A percentile compares a stretch with the other conserved stretches of the same genome.
These are phyloP conservation scores for Epistrophella euchroma DNA, from an alignment of 2,888 invertebrate species.

Conservation along the genomic window DNA sequence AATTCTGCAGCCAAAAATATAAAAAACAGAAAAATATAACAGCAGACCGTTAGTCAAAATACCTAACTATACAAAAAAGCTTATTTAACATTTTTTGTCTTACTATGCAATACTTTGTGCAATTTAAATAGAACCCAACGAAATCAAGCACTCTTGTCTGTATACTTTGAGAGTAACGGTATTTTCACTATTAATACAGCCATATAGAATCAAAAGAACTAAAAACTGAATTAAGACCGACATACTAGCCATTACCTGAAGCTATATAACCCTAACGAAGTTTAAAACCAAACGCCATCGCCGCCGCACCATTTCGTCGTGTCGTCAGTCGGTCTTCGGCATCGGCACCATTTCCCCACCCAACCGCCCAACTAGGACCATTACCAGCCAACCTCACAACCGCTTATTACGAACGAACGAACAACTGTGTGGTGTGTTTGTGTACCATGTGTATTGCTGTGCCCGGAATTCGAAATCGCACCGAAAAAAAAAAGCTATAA, in stretches of 20 bases:
- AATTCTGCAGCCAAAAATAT: constrained; percentile 2
- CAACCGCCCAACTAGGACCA: constrained; percentile 24
- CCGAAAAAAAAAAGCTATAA: constrained; percentile 29
- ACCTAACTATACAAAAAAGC: background rate
- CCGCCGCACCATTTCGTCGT: background rate
- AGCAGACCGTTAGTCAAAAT: constrained; percentile 32
- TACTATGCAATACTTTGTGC: constrained; percentile 34
- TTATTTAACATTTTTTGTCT: constrained; percentile 42
- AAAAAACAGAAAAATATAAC: background rate
- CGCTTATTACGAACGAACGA: constrained; percentile 54
- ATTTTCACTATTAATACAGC: constrained; percentile 3
- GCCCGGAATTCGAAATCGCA: constrained; percentile 61
- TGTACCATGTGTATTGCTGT: constrained; percentile 31
- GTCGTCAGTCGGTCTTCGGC: background rate
- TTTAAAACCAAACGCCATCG: constrained; percentile 21
- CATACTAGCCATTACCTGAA: constrained; percentile 39
- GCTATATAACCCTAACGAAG: constrained; percentile 41
- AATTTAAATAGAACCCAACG: constrained; percentile 9
- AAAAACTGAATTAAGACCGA: constrained; percentile 58
- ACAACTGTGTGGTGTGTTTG: constrained; percentile 32
- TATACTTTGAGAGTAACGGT: constrained; percentile 12
- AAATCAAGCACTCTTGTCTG: constrained; percentile 35
- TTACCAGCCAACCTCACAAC: constrained; percentile 41
- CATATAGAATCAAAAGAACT: constrained; percentile 29
- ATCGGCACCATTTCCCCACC: background rate